These are phyloP conservation scores for Drosophila nannoptera DNA, from an alignment of 1,140 invertebrate species.

Conservation along the genomic window DNA sequence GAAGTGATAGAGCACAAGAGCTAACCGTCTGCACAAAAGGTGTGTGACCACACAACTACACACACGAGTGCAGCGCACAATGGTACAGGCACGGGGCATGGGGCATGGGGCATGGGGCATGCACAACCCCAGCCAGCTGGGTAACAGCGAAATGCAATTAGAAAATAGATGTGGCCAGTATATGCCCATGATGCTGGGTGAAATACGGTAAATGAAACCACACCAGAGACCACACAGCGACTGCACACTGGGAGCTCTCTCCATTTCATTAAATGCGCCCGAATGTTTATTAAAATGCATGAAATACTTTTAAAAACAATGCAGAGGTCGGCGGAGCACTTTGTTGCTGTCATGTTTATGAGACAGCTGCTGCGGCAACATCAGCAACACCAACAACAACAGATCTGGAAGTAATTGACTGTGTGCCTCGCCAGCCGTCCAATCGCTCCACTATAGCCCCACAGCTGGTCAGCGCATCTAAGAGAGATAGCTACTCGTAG, in stretches of 20 bases:
- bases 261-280: conserved; percentile 67
- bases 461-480: conserved; percentile 48
- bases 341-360: conserved; percentile 54
- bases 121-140: neutral
- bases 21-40: conserved; percentile 55
- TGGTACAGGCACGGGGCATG: neutral
- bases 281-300: conserved; percentile 73
- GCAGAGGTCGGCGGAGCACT: conserved; percentile 37
- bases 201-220: conserved; percentile 22
- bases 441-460: conserved; percentile 47
- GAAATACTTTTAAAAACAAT: conserved; percentile 66
- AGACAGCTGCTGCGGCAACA: conserved; percentile 42
- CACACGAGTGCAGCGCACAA: conserved; percentile 9
- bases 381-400: conserved; percentile 32
- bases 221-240: conserved; percentile 28
- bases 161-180: conserved; percentile 69
- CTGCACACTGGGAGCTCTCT: conserved; percentile 8
- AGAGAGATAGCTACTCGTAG: conserved; percentile 42
- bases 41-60: conserved; percentile 54
- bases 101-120: neutral
- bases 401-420: conserved; percentile 63
- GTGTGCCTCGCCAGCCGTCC: conserved; percentile 47
- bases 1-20: conserved; percentile 16
- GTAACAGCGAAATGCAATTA: conserved; percentile 72
- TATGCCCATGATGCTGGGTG: conserved; percentile 21